A percentile compares a stretch with the other conserved stretches of the same genome.
These are phyloP conservation scores for Boloria euphrosyne DNA, from an alignment of 2,888 invertebrate species.

Conservation along the genomic window DNA sequence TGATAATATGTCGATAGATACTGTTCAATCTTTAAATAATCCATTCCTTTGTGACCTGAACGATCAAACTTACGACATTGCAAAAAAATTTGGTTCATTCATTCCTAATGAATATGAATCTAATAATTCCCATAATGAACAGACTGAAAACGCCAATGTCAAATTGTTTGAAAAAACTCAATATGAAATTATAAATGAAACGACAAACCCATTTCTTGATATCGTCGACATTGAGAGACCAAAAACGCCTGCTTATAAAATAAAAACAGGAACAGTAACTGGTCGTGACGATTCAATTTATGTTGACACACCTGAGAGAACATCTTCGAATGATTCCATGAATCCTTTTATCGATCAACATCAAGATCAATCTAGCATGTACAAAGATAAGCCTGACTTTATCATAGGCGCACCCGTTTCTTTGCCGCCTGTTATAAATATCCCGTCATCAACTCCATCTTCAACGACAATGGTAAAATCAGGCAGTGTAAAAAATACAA, in stretches of 20 bases:
- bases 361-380: slow-evolving; percentile 10
- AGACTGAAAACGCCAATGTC: slow-evolving; percentile 42
- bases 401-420: slow-evolving; percentile 80
- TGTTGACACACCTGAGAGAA: slow-evolving; percentile 53
- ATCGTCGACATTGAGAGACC: slow-evolving; percentile 54
- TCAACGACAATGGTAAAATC: slow-evolving; percentile 32
- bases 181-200: slow-evolving; percentile 15
- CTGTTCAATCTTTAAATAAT: slow-evolving; percentile 56
- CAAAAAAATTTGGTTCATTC: slow-evolving; percentile 61
- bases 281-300: slow-evolving; percentile 57
- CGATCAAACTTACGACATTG: slow-evolving; percentile 55
- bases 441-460: slow-evolving; percentile 49
- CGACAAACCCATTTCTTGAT: slow-evolving; percentile 36
- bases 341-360: slow-evolving; percentile 62
- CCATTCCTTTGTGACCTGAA: slow-evolving; percentile 61
- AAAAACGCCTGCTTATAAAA: slow-evolving; percentile 72
- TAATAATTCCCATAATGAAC: slow-evolving; percentile 68
- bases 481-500: slow-evolving; percentile 16
- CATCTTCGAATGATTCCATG: slow-evolving; percentile 60
- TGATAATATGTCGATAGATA: slow-evolving; percentile 50
- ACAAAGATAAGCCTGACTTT: slow-evolving; percentile 60
- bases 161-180: slow-evolving; percentile 26
- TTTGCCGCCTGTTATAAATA: slow-evolving; percentile 64
- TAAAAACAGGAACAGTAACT: slow-evolving; percentile 59
- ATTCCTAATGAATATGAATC: slow-evolving; percentile 69